Evolutionary conservation across 2,888 invertebrate genomes (phyloP), one percentile per base, ranked within the genome.

Genomic region (Drosophila nigritarsus): DNA sequence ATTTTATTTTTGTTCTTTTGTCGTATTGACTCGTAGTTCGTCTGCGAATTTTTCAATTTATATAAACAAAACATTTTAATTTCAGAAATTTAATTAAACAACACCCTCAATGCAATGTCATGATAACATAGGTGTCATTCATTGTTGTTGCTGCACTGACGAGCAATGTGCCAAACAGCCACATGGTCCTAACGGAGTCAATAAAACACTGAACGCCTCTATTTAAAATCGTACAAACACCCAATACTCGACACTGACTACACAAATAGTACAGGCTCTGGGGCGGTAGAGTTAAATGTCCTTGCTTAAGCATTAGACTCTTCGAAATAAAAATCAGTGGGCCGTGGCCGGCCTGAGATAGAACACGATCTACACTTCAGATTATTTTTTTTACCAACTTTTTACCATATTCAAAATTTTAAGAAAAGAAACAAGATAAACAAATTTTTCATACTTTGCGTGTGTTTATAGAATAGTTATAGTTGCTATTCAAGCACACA

Each of bases 61-160:
- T 87, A 88, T 87, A 91, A 90, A 92, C 92, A 93, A 93, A 92
- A 92, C 92, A 91, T 92, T 92, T 92, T 93, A 92, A 93, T 92
- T 93, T 92, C 92, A 92, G 90, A 92, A 90, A 92, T 92, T 93
- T 92, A 93, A 93, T 93, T 93, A 92, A 92, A 92, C 91, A 92
- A 89, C 91, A 89, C 85, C 60, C 75, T 60, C 79, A 74, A 68
- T 66, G 75, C 78, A 74, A 75, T 69, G 68, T 64, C 65, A 65
- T 73, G 83, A 86, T 83, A 78, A 73, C 78, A 78, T 70, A 69
- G 78, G 70, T 86, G 75, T 71, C 51, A 15, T 29, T 40, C 50
- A 68, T 78, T 78, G 74, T 65, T 73, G 54, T 50, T 53, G 29
- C 29, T 63, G 65, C 67, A 74, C 66, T 65, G 74, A 77, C 63